Evolutionary conservation across 2,113 vertebrate genomes (phyloP), one percentile per base, ranked within the genome.

Genomic region (Equus quagga): DNA sequence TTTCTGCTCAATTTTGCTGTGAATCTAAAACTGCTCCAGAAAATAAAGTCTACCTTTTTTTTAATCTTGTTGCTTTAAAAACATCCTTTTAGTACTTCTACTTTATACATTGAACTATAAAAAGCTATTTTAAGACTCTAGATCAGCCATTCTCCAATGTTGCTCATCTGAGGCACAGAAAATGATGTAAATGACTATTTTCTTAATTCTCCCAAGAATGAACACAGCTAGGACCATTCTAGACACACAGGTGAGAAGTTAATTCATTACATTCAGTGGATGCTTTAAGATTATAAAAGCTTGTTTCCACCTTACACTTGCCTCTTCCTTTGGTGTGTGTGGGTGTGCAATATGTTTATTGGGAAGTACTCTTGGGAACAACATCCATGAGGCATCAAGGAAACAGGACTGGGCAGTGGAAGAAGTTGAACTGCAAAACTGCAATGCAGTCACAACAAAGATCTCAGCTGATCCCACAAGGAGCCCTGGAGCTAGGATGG

Each of bases 81-180:
- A 56, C 26, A 80, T 62, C 46, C 80, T 79, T 90, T 58, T 60
- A 67, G 60, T n/a, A 82, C 36, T 51, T 70, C 36, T 26, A 73
- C 9, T 79, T n/a, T 64, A 28, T 36, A 64, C 14, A 73, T 8
- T 73, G 75, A 81, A 24, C 26, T 73, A 44, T 41, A 51, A 51
- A 88, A 89, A 95, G 23, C 67, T 56, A 75, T 41, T 73, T 89
- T 89, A 82, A 89, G 65, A 89, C 33, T 69, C 67, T 75, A 83
- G 33, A 64, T 54, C 21, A 41, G 54, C 26, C 44, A 72, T 80
- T 70, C 84, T 80, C 56, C 51, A 88, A 78, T 1, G 17, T 8
- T 58, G 18, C 3, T 80, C 54, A 41, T 81, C 5, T 82, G 46
- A 46, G 24, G 19, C 86, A 89, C 24, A 64, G 56, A 56, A 46